A percentile compares a stretch with the other conserved stretches of the same genome.
phyloP scores from a whole-genome alignment of 2,113 vertebrate species.

The Chunga burmeisteri region DNA sequence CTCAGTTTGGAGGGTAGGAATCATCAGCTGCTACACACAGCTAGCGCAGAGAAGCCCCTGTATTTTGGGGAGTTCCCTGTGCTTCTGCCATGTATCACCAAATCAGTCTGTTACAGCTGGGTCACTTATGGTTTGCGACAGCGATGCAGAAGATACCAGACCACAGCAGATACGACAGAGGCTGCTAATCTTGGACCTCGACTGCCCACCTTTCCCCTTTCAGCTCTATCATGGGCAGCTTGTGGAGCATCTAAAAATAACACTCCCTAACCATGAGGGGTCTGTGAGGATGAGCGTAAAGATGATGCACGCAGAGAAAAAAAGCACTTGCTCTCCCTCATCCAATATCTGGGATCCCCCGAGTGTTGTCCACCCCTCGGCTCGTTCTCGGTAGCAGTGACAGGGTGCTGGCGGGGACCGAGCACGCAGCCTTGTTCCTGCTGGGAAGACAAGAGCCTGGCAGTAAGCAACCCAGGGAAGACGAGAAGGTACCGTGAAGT shows the following conservation, averaged over 20 bases:
- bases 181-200: background rate
- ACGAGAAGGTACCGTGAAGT: accelerated
- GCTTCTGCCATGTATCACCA: background rate
- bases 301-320: background rate
- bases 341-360: accelerated
- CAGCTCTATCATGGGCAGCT: background rate
- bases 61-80: background rate
- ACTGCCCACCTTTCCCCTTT: background rate
- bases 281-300: background rate
- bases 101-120: accelerated
- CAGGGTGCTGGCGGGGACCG: background rate
- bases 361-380: accelerated
- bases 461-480: background rate
- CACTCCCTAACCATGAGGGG: accelerated
- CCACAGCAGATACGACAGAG: accelerated
- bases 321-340: background rate
- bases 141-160: background rate
- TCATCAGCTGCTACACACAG: background rate
- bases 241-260: background rate
- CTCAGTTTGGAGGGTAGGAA: background rate
- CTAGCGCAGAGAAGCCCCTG: background rate
- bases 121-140: accelerated
- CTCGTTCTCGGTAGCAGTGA: background rate
- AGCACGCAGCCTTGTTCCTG: background rate
- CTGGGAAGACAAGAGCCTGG: background rate